Evolutionary conservation across 2,888 invertebrate genomes (phyloP), one percentile per base, ranked within the genome.

Genomic region (Biston betularia): DNA sequence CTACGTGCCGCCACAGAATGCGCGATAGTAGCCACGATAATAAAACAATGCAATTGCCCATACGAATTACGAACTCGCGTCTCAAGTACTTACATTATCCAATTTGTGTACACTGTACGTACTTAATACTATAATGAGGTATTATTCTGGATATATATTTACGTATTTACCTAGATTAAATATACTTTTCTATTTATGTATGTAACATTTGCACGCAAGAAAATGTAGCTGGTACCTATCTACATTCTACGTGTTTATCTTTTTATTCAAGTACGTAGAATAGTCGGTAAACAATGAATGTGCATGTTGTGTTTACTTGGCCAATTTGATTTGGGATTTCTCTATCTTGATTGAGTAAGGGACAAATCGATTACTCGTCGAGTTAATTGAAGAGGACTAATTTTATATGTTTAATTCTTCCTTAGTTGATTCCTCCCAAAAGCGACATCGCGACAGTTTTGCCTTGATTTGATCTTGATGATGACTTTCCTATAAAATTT

Each of bases 71-170:
- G 59, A 59, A 55, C 45, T 34, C 58, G 38, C 15, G 57, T 63
- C 53, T 52, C 55, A 48, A 57, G 57, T 46, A 61, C 63, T 55
- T 62, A 48, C 58, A 68, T 68, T 68, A 65, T 64, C 62, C 68
- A 65, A 54, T 68, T 65, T 59, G 14, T 53, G 45, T 61, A 52
- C 33, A 34, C 42, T 61, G 24, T 24, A 24, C 24, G 8, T 54
- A 35, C 12, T 7, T 15, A 8, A 59, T 56, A 60, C 38, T 40
- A 66, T 57, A 57, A 62, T 62, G 57, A 34, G 24, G 49, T n/a
- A 48, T 61, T 49, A 53, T 57, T 40, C 15, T 24, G 33, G 42
- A 52, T 61, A 53, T 61, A 61, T 52, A 48, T 33, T 24, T 42
- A 24, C 11, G 45, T n/a, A n/a, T n/a, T n/a, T n/a, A n/a, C n/a